Conservation (phyloP, 2,797 vertebrate genomes). For the Oreochromis mossambicus region DNA sequence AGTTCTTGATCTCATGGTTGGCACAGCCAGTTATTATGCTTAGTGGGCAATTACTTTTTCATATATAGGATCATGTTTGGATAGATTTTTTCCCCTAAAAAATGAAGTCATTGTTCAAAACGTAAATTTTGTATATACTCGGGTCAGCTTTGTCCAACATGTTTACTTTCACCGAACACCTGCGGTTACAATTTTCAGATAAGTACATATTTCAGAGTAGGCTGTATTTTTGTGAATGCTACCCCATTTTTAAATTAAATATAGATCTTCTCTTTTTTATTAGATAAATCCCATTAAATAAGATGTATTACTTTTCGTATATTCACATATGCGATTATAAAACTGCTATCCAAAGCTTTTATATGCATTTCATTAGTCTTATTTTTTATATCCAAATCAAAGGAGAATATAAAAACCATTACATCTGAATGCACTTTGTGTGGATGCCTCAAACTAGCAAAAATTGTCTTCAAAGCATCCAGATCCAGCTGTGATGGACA, state of each 20-base stretch:
- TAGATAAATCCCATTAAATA: background rate
- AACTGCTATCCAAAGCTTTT: background rate
- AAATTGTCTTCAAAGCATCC: slow-evolving; percentile 30
- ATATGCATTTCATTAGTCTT: background rate
- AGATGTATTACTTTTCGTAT: background rate
- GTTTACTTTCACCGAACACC: background rate
- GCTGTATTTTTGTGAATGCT: no score
- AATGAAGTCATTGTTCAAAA: background rate
- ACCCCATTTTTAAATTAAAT: no score
- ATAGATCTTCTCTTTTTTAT: no score
- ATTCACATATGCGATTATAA: background rate
- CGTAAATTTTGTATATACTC: background rate
- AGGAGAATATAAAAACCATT: background rate
- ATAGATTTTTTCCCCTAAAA: background rate
- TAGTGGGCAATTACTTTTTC: background rate
- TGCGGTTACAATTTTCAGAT: background rate
- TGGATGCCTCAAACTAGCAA: background rate
- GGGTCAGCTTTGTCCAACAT: background rate
- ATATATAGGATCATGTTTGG: accelerated
- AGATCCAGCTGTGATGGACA: slow-evolving; percentile 1
- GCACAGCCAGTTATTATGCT: background rate
- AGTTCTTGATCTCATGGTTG: background rate
- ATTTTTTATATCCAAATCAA: background rate
- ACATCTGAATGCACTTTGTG: background rate
- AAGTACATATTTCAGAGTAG: background rate